Base-by-base conservation (phyloP, 2,113 vertebrate species). In the Toxotes jaculatrix region DNA sequence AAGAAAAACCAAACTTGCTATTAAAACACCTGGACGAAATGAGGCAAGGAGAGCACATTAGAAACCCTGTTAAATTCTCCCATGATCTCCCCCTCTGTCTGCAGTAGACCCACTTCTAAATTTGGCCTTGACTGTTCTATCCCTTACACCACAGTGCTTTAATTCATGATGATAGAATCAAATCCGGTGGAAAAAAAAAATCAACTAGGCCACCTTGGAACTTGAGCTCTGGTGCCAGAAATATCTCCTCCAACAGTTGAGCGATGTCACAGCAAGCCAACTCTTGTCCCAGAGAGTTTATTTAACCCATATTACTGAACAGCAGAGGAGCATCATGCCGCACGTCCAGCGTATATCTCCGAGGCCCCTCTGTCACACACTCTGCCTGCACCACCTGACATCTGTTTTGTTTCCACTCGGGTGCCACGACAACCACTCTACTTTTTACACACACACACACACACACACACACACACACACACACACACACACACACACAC, bases 321-420 rank as follows among this genome's bases (percentile, higher is more conserved):
- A 93, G 92, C 90, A 88, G 88, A 92, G 77, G 83, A 80, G 87
- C 85, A 90, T 93, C 91, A 86, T 61, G 82, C 73, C 31, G 63
- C 91, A 93, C 89, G 53, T 92, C 87, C 73, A 62, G 84, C 65
- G 27, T 80, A 79, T 82, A 84, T 89, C 86, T 83, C 81, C 21
- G 70, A 85, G 83, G 83, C 79, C 84, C 85, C 61, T 53, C 81
- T 82, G 85, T 89, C 90, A 85, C 83, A 84, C 80, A 84, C 57
- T 61, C 87, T 32, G 73, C 55, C 87, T 77, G 57, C 88, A 88
- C 87, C 47, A 57, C 85, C 85, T 78, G 59, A 89, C 91, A 92
- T 92, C 82, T 92, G 90, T 84, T 91, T 90, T 88, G 74, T 92
- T 91, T 91, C 82, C 79, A 76, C 77, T 69, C 5, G 38, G 77